Conservation (phyloP, 2,113 vertebrate species). For the Beaufortia kweichowensis region DNA sequence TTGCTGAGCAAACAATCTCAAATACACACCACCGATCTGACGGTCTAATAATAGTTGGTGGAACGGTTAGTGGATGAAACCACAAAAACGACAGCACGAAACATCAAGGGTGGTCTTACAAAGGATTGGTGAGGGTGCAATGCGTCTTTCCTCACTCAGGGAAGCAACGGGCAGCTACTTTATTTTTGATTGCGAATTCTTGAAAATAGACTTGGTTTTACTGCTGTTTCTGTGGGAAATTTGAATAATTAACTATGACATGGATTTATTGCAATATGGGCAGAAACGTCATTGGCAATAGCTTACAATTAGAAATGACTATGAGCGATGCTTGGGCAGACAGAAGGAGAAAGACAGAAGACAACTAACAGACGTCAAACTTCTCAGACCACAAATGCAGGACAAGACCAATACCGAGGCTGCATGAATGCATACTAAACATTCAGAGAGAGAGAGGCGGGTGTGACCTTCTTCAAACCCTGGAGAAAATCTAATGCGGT, state of each 20-base stretch:
- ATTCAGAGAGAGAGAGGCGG: not conserved
- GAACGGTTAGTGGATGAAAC: conserved; percentile 56
- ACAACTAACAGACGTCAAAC: too few species aligned
- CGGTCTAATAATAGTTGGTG: conserved; percentile 62
- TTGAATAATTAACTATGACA: conserved; percentile 13
- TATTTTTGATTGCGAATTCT: not conserved
- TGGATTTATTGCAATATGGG: conserved; percentile 2
- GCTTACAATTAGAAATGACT: not conserved
- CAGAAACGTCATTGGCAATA: conserved; percentile 25
- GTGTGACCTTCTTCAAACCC: conserved; percentile 6
- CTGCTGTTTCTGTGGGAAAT: not conserved
- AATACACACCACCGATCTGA: conserved; percentile 50
- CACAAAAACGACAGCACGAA: conserved; percentile 31
- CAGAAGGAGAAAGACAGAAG: not conserved
- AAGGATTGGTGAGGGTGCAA: conserved; percentile 55
- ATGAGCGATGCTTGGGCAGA: not conserved
- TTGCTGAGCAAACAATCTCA: conserved; percentile 53
- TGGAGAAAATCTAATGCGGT: not conserved
- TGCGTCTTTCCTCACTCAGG: conserved; percentile 49
- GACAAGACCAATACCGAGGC: not conserved
- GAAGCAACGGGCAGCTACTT: not conserved
- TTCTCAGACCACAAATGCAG: too few species aligned
- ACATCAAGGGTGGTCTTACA: conserved; percentile 61
- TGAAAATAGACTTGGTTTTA: conserved; percentile 46
- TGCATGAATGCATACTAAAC: not conserved